phyloP scores from a whole-genome alignment of 1,140 invertebrate genomes.

The Proales similis region DNA sequence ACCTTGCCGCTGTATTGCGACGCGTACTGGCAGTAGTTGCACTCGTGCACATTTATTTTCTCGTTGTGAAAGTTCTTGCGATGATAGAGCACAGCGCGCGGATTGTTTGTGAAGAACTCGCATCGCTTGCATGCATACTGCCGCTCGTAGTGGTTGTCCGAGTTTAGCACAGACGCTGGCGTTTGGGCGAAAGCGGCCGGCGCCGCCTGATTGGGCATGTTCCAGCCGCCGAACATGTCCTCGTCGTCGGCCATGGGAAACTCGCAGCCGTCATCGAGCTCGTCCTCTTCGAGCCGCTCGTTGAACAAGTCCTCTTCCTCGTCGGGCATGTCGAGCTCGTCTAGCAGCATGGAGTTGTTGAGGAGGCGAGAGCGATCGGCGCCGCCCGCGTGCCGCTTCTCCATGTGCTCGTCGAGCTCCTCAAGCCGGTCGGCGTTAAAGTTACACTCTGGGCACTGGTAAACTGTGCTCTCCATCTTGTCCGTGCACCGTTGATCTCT shows the following conservation, averaged over 20 bases:
- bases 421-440: conserved; percentile 23
- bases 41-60: conserved; percentile 33
- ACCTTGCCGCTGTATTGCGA: conserved; percentile 34
- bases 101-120: conserved; percentile 27
- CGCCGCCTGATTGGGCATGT: not conserved
- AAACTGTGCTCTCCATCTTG: conserved; percentile 35
- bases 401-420: conserved; percentile 21
- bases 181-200: not conserved
- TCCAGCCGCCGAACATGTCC: not conserved
- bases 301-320: conserved; percentile 20
- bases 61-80: conserved; percentile 24
- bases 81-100: conserved; percentile 16
- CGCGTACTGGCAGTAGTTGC: conserved; percentile 28
- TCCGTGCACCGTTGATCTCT: no score
- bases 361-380: no score
- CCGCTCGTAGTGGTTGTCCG: conserved; percentile 28
- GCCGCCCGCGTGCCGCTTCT: not conserved
- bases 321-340: not conserved
- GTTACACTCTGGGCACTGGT: conserved; percentile 37
- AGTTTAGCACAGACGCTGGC: conserved; percentile 4
- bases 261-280: not conserved
- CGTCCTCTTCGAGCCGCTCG: not conserved
- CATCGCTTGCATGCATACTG: conserved; percentile 32
- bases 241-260: not conserved
- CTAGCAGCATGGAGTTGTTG: no score